Evolutionary conservation across 2,113 vertebrate species (phyloP), one percentile per base, ranked within the genome.

Genomic region (Saimiri boliviensis): DNA sequence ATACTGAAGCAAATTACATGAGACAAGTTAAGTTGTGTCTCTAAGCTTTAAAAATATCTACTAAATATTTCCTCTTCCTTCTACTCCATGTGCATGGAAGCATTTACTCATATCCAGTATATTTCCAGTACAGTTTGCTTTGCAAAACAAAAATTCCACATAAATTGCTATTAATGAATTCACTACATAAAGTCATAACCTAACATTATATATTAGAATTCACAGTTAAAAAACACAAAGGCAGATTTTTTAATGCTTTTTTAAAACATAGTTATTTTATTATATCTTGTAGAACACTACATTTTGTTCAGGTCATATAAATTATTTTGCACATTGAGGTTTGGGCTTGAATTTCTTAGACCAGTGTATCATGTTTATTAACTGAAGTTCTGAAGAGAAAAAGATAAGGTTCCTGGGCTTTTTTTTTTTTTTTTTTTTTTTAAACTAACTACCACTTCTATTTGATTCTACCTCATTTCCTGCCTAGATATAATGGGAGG

Each of bases 21-120:
- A 71, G 8, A 63, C 13, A 84, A 92, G 6, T 54, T 92, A 84
- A 94, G 6, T 47, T 92, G 1, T 80, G 10, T 80, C 63, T 66
- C 56, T 83, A 71, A 25, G 3, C 52, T 83, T 93, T 77, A 54
- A 95, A 91, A 79, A 35, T 79, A 45, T n/a, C 20, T 86, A 19
- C 25, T 52, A 40, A 86, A 74, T 79, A 5, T 13, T 86, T 71
- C 85, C 92, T 49, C 8, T 52, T 23, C n/a, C 37, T 92, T 89
- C 54, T 58, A n/a, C 14, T 66, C 14, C 56, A 70, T 35, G n/a
- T 84, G 27, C 23, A 25, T 58, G 23, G 30, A 79, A 68, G 1
- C 35, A 94, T 94, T 93, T 85, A 49, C 21, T 84, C 35, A 89
- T 76, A 77, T 88, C 35, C 79, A 71, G 80, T 68, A 82, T 60